Conservation (phyloP, 2,113 vertebrate species). For the Sula dactylatra region DNA sequence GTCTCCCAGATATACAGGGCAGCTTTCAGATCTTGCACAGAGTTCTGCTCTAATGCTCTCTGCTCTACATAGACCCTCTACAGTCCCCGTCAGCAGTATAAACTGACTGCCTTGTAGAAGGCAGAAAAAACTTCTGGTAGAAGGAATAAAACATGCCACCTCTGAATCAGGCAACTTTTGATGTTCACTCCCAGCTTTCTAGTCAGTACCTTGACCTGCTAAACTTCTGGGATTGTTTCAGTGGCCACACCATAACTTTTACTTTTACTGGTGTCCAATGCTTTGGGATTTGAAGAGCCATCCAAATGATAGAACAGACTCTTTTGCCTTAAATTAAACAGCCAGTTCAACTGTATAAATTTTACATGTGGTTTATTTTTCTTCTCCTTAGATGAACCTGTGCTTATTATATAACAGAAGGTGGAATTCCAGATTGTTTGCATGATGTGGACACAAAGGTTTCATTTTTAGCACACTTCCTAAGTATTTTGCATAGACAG, state of each 20-base stretch:
- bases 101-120: background rate
- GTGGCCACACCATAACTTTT: background rate
- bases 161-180: background rate
- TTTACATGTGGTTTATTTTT: background rate
- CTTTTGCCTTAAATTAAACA: background rate
- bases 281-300: background rate
- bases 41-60: background rate
- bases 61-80: background rate
- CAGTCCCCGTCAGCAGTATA: background rate
- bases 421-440: conserved; percentile 54
- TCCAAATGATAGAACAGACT: background rate
- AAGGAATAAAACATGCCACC: background rate
- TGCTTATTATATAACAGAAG: conserved; percentile 42
- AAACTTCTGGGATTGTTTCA: background rate
- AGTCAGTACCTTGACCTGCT: background rate
- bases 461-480: conserved; percentile 34
- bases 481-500: conserved; percentile 54
- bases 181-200: background rate
- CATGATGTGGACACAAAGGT: conserved; percentile 33
- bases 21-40: background rate
- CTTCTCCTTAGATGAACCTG: background rate
- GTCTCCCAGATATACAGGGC: background rate
- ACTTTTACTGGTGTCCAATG: background rate
- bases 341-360: background rate
- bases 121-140: background rate